Percentiles rank a stretch among this genome's conserved stretches.
Conservation (phyloP, 2,888 invertebrate genomes). For the Drosophila monieri region DNA sequence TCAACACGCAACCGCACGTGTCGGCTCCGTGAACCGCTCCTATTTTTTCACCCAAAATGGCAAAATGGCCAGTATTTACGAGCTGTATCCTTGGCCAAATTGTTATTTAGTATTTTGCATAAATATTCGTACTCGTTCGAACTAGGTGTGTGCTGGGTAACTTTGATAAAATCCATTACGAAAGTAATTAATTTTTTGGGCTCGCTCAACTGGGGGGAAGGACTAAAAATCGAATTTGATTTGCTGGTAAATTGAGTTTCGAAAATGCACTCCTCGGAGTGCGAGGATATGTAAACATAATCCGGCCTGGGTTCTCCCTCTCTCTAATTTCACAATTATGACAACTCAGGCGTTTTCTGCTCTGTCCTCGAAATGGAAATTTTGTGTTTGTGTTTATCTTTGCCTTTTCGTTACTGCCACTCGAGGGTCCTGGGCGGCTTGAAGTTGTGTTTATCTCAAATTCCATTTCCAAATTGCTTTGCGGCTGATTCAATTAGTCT, state of each 20-base stretch:
- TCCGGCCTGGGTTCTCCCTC: not conserved
- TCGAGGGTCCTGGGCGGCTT: constrained; percentile 29
- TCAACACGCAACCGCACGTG: constrained; percentile 62
- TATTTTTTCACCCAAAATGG: constrained; percentile 39
- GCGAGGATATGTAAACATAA: constrained; percentile 22
- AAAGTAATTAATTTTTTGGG: constrained; percentile 39
- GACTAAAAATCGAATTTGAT: constrained; percentile 9
- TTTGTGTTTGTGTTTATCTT: constrained; percentile 40
- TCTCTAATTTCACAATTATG: constrained; percentile 46
- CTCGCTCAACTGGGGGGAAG: constrained; percentile 5
- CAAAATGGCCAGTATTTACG: constrained; percentile 47
- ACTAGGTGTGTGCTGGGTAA: constrained; percentile 6
- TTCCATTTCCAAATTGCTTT: constrained; percentile 52
- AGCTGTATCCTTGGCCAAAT: constrained; percentile 33
- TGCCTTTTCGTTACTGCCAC: constrained; percentile 42
- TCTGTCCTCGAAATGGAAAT: constrained; percentile 26
- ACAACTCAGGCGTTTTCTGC: constrained; percentile 33
- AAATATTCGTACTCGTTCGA: constrained; percentile 21
- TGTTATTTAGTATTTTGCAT: constrained; percentile 49
- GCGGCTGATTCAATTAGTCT: constrained; percentile 43
- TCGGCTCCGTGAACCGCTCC: constrained; percentile 15
- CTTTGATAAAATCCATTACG: constrained; percentile 29
- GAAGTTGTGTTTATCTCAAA: constrained; percentile 54
- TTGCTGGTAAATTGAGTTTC: constrained; percentile 16
- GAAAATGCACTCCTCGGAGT: constrained; percentile 7